These are phyloP conservation scores for Phalera bucephala DNA, from an alignment of 2,888 invertebrate genomes.

Conservation along the genomic window DNA sequence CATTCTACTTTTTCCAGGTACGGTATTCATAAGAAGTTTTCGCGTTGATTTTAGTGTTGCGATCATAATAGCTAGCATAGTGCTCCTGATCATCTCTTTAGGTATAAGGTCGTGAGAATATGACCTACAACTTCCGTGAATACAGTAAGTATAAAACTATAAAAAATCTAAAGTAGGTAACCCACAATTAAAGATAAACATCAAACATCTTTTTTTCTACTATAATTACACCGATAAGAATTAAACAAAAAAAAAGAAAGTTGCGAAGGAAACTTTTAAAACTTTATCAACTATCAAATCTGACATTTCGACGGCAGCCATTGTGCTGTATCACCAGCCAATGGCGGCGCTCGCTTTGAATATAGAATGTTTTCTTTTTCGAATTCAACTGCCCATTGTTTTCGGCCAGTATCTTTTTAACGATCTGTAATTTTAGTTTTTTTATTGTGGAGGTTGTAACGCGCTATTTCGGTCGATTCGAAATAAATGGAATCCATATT, in stretches of 20 bases:
- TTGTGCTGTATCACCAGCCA: slow-evolving; percentile 56
- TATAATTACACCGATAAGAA: too few relatives aligned
- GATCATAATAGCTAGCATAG: too few relatives aligned
- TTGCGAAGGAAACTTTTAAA: slow-evolving; percentile 29
- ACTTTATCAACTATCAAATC: slow-evolving; percentile 69
- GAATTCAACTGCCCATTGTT: slow-evolving; percentile 52
- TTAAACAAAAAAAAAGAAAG: slow-evolving; percentile 30
- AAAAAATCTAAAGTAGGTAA: too few relatives aligned
- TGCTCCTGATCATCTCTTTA: too few relatives aligned
- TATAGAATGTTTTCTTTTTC: slow-evolving; percentile 63
- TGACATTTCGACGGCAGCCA: slow-evolving; percentile 63
- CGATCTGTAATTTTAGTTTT: slow-evolving; percentile 18
- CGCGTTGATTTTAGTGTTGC: too few relatives aligned
- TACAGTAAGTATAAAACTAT: too few relatives aligned
- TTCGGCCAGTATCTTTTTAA: slow-evolving; percentile 34
- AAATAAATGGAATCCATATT: neutral
- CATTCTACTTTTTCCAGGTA: too few relatives aligned
- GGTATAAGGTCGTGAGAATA: too few relatives aligned
- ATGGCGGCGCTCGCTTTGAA: slow-evolving; percentile 61
- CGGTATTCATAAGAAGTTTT: too few relatives aligned
- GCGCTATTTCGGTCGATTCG: neutral
- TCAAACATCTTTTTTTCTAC: too few relatives aligned
- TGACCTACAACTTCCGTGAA: too few relatives aligned
- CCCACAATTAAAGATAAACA: too few relatives aligned
- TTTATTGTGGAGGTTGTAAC: slow-evolving; percentile 1